Base-by-base conservation (phyloP, 2,113 vertebrate genomes). In the Nibea coibor region DNA sequence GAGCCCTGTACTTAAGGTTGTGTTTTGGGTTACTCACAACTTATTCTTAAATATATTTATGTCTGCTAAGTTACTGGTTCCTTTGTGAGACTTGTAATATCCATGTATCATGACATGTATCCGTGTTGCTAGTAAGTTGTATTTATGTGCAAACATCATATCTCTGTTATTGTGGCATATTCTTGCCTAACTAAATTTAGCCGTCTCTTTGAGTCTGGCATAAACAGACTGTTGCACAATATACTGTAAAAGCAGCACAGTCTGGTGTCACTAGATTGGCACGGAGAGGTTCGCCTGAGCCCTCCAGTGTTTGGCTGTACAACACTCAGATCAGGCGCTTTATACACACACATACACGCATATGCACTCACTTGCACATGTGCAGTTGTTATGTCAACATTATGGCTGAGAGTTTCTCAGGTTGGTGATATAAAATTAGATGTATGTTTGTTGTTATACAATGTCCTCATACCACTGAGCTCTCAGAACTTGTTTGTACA, bases 181-280 rank as follows among this genome's bases (percentile, higher is more conserved):
- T 67, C 67, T 66, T 9, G 6, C 56, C 19, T 39, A 66, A 65
- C 86, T 88, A 85, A 81, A 85, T 73, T 63, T 83, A 83, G 59
- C 64, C 70, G 12, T 5, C 3, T 78, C 47, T 72, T 65, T 77
- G 24, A 24, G 61, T 31, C 51, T 75, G 28, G 51, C 14, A 71
- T 75, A 86, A 77, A 85, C 81, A 84, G 67, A 86, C 31, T 45
- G 64, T 89, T 86, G 83, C 63, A 85, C 72, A 80, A 71, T 78
- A 72, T 63, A 50, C 54, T 67, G 51, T 72, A 66, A 75, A 88
- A 74, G 51, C 35, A 64, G 64, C 54, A 15, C 43, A 22, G 79
- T 54, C 56, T 78, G 59, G 42, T 75, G 54, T 81, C 28, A 66
- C 43, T 48, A 15, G 45, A 59, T 64, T 51, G 77, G 20, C 80